A percentile compares a stretch with the other conserved stretches of the same genome.
These are phyloP conservation scores for Carposina sasakii DNA, from an alignment of 1,140 invertebrate genomes.

Conservation along the genomic window DNA sequence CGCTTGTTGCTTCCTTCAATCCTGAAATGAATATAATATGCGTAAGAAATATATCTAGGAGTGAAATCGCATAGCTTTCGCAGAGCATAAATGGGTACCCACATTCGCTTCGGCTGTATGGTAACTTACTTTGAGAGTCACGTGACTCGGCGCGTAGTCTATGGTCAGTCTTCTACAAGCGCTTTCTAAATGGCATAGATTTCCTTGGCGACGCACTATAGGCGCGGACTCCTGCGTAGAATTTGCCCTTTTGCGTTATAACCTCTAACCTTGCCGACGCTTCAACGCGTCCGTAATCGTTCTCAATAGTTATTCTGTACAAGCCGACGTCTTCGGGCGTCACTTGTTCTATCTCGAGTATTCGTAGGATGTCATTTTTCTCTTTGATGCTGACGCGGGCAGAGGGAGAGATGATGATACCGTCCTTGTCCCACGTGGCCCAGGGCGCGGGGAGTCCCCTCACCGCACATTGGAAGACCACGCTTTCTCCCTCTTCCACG, in stretches of 20 bases:
- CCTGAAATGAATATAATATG: slow-evolving; percentile 34
- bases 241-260: slow-evolving; percentile 71
- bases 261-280: slow-evolving; percentile 87
- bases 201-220: slow-evolving; percentile 48
- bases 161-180: too few relatives aligned
- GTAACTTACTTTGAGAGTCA: too few relatives aligned
- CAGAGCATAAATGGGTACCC: slow-evolving; percentile 41
- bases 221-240: slow-evolving; percentile 45
- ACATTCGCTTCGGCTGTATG: slow-evolving; percentile 37
- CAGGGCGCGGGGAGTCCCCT: slow-evolving; percentile 84
- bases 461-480: slow-evolving; percentile 84
- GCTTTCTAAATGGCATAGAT: too few relatives aligned
- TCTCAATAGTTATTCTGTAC: slow-evolving; percentile 86
- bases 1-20: slow-evolving; percentile 19
- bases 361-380: slow-evolving; percentile 82
- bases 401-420: slow-evolving; percentile 76
- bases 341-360: slow-evolving; percentile 85
- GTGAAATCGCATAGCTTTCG: too few relatives aligned
- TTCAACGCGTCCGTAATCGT: slow-evolving; percentile 86
- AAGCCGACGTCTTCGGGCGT: slow-evolving; percentile 85
- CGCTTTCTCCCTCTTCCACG: slow-evolving; percentile 83
- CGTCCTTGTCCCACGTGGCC: slow-evolving; percentile 88
- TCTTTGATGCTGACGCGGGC: slow-evolving; percentile 81
- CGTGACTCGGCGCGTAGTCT: too few relatives aligned
- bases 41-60: not conserved